Evolutionary conservation across 2,113 vertebrate genomes (phyloP).

Genomic region (Otocyon megalotis): DNA sequence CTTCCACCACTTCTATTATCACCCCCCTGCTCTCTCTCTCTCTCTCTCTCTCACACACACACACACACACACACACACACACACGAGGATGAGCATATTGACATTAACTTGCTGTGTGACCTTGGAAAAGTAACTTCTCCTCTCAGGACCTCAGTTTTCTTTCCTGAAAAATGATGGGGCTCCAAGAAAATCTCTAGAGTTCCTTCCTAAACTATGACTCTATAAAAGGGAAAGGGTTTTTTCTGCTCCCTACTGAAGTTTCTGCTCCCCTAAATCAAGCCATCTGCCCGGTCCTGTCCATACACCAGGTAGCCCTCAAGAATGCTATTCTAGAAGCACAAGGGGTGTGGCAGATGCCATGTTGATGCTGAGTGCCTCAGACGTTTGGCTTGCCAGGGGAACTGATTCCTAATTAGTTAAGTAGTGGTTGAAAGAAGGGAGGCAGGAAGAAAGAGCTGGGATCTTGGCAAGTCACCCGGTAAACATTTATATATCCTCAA

Average conservation of each 20-base stretch:
- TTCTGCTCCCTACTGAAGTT: neutral
- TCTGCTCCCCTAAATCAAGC: neutral
- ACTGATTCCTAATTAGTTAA: slow-evolving; percentile 58
- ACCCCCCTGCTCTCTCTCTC: neutral
- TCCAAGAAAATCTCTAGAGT: neutral
- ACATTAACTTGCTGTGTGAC: neutral
- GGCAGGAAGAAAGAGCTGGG: neutral
- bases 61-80: neutral
- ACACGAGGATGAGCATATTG: rapidly evolving
- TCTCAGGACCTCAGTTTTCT: neutral
- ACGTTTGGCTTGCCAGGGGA: slow-evolving; percentile 26
- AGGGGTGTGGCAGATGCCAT: neutral
- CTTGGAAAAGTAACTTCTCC: slow-evolving; percentile 31
- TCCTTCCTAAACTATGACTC: neutral
- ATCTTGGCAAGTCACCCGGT: neutral
- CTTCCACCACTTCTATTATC: neutral
- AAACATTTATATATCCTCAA: neutral
- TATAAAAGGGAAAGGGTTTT: neutral
- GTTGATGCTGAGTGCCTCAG: neutral
- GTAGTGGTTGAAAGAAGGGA: slow-evolving; percentile 19
- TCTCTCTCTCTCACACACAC: neutral
- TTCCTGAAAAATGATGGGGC: neutral
- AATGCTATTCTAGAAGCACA: neutral
- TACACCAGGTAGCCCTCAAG: neutral
- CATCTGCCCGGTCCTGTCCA: neutral